Evolutionary conservation across 2,113 vertebrate genomes (phyloP), one percentile per base, ranked within the genome.

Genomic region (Chascanopsetta lugubris): DNA sequence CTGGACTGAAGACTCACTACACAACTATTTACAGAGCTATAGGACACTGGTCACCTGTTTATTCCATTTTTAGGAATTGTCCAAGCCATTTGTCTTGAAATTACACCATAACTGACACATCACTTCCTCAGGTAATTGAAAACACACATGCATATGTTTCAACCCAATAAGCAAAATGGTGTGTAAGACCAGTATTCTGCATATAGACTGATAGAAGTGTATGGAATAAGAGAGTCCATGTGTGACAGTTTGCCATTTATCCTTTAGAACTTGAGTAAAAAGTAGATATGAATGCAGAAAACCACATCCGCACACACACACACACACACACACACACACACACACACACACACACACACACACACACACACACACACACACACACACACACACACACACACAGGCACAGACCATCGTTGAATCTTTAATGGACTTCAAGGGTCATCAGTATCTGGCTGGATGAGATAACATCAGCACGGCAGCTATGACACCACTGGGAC

Each of bases 401-500:
- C 66, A 50, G n/a, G 38, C 30, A 51, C 55, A 40, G 61, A 8
- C 7, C 8, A n/a, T 15, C 2, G 15, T 72, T 79, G 73, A 76
- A 80, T 86, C 75, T 79, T 80, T 84, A 87, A 89, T 87, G 81
- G 77, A 82, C 77, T 85, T 81, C 18, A 62, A 66, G 85, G 86
- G 89, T 90, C 87, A 82, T 59, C 46, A 13, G 61, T 71, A 80
- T 57, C 72, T 69, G 83, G 56, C 81, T 67, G 78, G 61, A 15
- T 7, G 56, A 22, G 89, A 92, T 91, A 89, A 45, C 66, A 91
- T 92, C 88, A 68, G 72, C 50, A 48, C 72, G 68, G 82, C 76
- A 57, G 84, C 78, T 70, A 85, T 89, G 89, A 91, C 87, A 89
- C 90, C 88, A 79, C 69, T 75, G 88, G 71, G 84, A 71, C 66